phyloP scores from a whole-genome alignment of 2,113 vertebrate species.

The Prinia subflava region DNA sequence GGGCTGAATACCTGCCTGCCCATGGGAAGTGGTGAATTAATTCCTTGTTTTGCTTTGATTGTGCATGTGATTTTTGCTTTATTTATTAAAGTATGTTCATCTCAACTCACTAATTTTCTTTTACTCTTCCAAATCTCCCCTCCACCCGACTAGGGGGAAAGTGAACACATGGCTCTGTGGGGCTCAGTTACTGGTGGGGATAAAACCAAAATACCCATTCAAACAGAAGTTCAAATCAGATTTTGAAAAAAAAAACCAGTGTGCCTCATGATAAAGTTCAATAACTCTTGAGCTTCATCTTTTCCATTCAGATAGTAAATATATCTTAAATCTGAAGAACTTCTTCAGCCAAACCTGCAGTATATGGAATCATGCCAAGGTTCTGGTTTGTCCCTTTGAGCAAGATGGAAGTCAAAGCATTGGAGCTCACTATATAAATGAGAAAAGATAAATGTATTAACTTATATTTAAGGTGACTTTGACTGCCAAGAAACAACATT shows the following conservation, averaged over 20 bases:
- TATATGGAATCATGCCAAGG: not conserved
- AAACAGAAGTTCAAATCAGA: not conserved
- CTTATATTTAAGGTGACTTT: slow-evolving; percentile 13
- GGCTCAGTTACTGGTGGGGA: not conserved
- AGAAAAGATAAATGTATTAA: slow-evolving; percentile 31
- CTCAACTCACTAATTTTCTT: not conserved
- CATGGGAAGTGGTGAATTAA: not conserved
- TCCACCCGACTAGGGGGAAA: not conserved
- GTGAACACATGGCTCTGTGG: not conserved
- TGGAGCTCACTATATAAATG: not conserved
- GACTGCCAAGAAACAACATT: slow-evolving; percentile 35
- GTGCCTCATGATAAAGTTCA: not conserved
- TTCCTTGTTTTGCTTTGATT: not conserved
- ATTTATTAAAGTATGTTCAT: not conserved
- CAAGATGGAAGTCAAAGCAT: not conserved
- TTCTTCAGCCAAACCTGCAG: not conserved
- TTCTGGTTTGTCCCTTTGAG: not conserved
- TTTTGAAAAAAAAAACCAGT: not conserved
- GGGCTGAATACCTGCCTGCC: not conserved
- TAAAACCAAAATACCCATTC: not conserved
- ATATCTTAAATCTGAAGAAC: not conserved
- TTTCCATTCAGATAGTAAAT: not conserved
- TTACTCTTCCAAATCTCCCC: not conserved
- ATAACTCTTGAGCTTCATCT: not conserved
- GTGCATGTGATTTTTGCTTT: not conserved